Base-by-base conservation (phyloP, 2,888 invertebrate species). In the Tenthredo livida region DNA sequence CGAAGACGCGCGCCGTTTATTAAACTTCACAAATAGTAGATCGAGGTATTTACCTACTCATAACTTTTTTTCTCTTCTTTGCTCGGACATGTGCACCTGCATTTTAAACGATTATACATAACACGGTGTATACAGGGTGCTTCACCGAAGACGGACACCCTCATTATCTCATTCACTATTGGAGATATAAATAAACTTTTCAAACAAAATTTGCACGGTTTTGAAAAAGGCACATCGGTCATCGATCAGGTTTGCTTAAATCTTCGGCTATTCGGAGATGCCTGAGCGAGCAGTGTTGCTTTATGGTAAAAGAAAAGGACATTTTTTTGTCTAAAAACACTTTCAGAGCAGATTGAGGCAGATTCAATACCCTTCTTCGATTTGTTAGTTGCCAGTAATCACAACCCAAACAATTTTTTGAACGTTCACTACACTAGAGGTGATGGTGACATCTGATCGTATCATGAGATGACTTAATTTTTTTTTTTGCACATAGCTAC, bases 21-120 rank as follows among this genome's bases (percentile, higher is more conserved):
- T 67, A 33, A 33, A 21, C 33, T 33, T 17, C 33, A 15, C 33
- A 67, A 25, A 67, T 33, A 67, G 67, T 17, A 67, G 67, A 67
- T 67, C 21, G 67, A 33, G 33, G 17, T 17, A 12, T 67, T 67
- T 33, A 67, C 67, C 67, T 67, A 67, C 67, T 29, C 67, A 17
- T 33, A 6, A 10, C 21, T 67, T 67, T 67, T 67, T 67, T 67
- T 33, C 6, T 67, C 67, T 67, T 33, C 67, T 67, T 33, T 67
- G 29, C 67, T 67, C 67, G 6, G 12, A 73, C 21, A 43, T 25
- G 40, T 73, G 73, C 73, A 73, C 73, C 73, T 73, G 73, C 73
- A 43, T 21, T 73, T 73, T 67, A 67, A 33, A 33, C 67, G 33
- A 67, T 67, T 61, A 21, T 61, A 61, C 25, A 12, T 67, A 15